Conservation (phyloP, 2,888 invertebrate genomes). For the Hymenopus coronatus region DNA sequence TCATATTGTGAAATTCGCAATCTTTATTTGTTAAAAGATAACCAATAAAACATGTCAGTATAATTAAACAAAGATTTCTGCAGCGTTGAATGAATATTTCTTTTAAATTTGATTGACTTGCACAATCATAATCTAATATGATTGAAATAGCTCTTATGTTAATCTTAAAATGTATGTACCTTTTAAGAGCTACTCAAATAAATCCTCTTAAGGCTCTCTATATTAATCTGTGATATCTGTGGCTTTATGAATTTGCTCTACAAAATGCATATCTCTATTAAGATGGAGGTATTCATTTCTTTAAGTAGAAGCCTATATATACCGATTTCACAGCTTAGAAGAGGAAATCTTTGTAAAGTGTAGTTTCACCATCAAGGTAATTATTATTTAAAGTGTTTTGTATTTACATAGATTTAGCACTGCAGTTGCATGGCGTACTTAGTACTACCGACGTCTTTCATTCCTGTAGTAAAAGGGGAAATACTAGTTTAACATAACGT, state of each 20-base stretch:
- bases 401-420: background rate
- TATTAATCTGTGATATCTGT: background rate
- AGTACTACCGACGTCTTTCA: background rate
- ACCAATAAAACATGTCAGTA: too few relatives aligned
- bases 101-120: too few relatives aligned
- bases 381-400: background rate
- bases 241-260: background rate
- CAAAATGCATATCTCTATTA: background rate
- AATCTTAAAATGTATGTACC: too few relatives aligned
- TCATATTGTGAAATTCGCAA: too few relatives aligned
- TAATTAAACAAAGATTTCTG: too few relatives aligned
- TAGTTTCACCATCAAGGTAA: background rate
- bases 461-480: background rate
- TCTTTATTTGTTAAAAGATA: too few relatives aligned
- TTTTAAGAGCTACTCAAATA: background rate
- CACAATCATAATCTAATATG: accelerated
- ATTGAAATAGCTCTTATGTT: too few relatives aligned
- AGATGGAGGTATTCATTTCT: background rate
- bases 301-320: background rate
- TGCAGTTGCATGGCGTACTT: background rate
- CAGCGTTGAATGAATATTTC: too few relatives aligned
- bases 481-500: background rate
- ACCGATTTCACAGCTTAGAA: background rate
- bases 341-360: background rate
- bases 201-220: background rate